A percentile compares a stretch with the other conserved stretches of the same genome.
Evolutionary conservation across 2,113 vertebrate genomes (phyloP).

Genomic region (Prochilodus magdalenae): DNA sequence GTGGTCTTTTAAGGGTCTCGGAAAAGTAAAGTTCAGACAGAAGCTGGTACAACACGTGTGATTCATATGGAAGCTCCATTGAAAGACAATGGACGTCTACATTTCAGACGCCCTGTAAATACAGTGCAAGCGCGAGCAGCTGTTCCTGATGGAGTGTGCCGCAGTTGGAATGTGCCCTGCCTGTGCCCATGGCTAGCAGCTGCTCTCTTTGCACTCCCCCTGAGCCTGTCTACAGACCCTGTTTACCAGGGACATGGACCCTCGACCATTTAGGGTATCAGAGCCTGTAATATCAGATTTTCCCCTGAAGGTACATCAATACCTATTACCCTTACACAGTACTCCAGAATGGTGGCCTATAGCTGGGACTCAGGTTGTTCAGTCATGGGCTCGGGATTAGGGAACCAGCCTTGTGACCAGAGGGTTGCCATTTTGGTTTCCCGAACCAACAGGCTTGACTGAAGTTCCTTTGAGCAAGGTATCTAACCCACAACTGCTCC

Average conservation of each 20-base stretch:
- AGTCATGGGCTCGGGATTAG: too few relatives aligned
- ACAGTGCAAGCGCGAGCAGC: conserved; percentile 22
- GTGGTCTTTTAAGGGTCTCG: neutral
- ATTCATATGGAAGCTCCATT: neutral
- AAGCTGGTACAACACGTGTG: neutral
- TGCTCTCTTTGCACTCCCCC: conserved; percentile 53
- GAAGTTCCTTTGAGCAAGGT: too few relatives aligned
- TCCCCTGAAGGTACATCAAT: neutral
- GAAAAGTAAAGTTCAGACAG: neutral
- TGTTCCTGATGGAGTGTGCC: conserved; percentile 28
- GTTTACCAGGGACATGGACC: neutral
- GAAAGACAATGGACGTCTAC: neutral
- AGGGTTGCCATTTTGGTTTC: too few relatives aligned
- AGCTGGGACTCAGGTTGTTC: neutral
- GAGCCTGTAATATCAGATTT: conserved; percentile 11
- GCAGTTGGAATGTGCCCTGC: conserved; percentile 57
- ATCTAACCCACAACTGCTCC: too few relatives aligned
- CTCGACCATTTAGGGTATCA: conserved; percentile 18
- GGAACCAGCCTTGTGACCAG: too few relatives aligned
- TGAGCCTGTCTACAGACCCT: conserved; percentile 12
- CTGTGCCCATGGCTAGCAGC: conserved; percentile 60
- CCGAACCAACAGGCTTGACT: too few relatives aligned
- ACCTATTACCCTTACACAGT: too few relatives aligned
- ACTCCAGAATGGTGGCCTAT: neutral
- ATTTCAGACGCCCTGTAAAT: neutral